Percentiles rank a stretch among this genome's conserved stretches.
phyloP scores from a whole-genome alignment of 2,888 invertebrate species.

The Molanna angustata region DNA sequence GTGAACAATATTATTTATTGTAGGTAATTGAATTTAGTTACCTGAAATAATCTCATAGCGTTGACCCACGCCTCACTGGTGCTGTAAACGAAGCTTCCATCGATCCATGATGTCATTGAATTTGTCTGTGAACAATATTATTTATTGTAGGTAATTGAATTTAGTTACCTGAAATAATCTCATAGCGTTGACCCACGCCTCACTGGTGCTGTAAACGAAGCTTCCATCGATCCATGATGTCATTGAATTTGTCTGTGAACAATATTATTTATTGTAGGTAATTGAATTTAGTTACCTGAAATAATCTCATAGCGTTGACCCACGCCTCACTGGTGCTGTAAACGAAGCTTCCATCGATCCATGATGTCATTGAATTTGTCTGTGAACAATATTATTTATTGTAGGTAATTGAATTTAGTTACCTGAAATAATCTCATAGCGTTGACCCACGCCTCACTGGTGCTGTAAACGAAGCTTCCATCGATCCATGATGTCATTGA shows the following conservation, averaged over 20 bases:
- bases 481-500: constrained; percentile 98
- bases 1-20: no score
- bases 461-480: constrained; percentile 97
- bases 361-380: constrained; percentile 96
- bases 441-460: constrained; percentile 95
- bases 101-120: constrained; percentile 97
- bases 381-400: no score
- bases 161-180: constrained; percentile 75
- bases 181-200: constrained; percentile 97
- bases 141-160: no score
- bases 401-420: no score
- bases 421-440: constrained; percentile 86
- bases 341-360: constrained; percentile 98
- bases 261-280: no score
- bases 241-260: constrained; percentile 95
- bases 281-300: no score
- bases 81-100: constrained; percentile 97
- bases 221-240: constrained; percentile 99
- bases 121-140: no score
- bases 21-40: no score
- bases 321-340: constrained; percentile 98
- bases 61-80: constrained; percentile 97
- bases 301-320: constrained; percentile 93
- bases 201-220: constrained; percentile 96
- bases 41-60: constrained; percentile 86